Evolutionary conservation across 1,140 invertebrate species (phyloP), one percentile per base, ranked within the genome.

Genomic region (Vollenhovia emeryi): DNA sequence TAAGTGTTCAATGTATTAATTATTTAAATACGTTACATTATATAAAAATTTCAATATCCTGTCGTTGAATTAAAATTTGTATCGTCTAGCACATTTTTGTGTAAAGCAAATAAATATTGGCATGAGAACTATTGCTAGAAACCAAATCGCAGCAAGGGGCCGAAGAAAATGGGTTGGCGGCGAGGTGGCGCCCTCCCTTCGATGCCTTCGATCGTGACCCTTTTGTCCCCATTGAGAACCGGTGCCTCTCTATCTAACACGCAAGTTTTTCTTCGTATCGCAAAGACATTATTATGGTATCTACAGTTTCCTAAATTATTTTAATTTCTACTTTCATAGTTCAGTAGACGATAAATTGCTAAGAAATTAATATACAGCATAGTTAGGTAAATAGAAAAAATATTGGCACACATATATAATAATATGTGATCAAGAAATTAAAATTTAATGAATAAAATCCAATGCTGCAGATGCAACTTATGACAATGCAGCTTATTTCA

Each of bases 181-280:
- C 84, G 87, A 92, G 84, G 92, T 92, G 92, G 92, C 93, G 92
- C 93, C 91, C 92, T 93, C 90, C 66, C 85, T 89, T 90, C 74
- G 33, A 88, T 85, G 84, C 66, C 84, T 93, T 93, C 93, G 92
- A 93, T 93, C 92, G 87, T 9, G 24, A 71, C 24, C 24, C 24
- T 69, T 21, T 18, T 30, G 11, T 43, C 33, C 13, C 55, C 11
- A 50, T 55, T 33, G 24, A n/a, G n/a, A 57, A 50, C 24, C 24
- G 9, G 18, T 80, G 30, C 11, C 36, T 71, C 15, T 79, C 15
- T 80, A 43, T 79, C 62, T 55, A 68, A 13, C 48, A 69, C 21
- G 7, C 27, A 11, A 13, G 18, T 55, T 52, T 36, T 79, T 79
- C 9, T 55, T 30, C 13, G 13, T n/a, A 18, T 36, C 2, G 18